Evolutionary conservation across 2,888 invertebrate genomes (phyloP), one percentile per base, ranked within the genome.

Genomic region (Caenorhabditis sinica): DNA sequence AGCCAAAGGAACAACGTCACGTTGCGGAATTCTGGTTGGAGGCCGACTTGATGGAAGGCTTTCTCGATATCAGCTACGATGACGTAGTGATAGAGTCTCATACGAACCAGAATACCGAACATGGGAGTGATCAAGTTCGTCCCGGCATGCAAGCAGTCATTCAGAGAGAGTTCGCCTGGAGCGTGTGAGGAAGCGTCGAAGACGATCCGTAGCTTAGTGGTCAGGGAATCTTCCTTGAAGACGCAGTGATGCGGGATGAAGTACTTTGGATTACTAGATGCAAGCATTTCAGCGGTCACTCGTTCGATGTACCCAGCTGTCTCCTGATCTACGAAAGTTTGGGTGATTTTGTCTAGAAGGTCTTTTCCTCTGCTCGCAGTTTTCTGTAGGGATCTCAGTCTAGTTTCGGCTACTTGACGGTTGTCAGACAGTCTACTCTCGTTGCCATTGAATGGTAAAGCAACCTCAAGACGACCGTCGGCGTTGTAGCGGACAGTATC

Each of bases 11-110:
- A 82, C 9, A 83, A 45, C 0, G 85, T 77, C 0, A 66, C 63
- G 28, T 90, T 83, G 25, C 89, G 51, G 33, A 86, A 85, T 20
- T 61, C 20, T 30, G 65, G 58, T 1, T 84, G 63, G 2, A 90
- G 58, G 1, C 23, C 30, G 4, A 90, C 72, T 49, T 83, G 83
- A 20, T 87, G 87, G 63, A 89, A 90, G 0, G 90, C 90, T 61
- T n/a, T n/a, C n/a, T 84, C 84, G 40, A 89, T 82, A 66, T 90
- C 90, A 2, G 82, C 72, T 1, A 84, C 43, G n/a, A 90, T 28
- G 0, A 86, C 43, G 17, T 58, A 71, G 11, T 28, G 20, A 3
- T 40, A 1, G 2, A 30, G 33, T 25, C 90, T 43, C 3, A 72
- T 49, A 15, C 69, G 33, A 11, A 89, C 17, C 9, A 88, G 61